Conservation (phyloP, 92 coral and sea anemone species). For the Porites rus region DNA sequence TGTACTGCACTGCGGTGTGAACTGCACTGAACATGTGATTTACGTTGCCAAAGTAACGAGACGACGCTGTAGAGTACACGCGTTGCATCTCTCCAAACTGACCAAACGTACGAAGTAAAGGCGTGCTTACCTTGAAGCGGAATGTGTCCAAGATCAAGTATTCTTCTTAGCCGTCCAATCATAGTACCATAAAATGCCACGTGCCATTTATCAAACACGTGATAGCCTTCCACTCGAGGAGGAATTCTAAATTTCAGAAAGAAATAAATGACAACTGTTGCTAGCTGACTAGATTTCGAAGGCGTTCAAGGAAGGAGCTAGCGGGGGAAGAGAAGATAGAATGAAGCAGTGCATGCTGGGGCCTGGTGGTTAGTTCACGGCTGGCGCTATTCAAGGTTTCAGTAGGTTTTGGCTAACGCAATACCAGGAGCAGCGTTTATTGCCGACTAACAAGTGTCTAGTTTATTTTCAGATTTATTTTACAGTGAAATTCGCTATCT, state of each 20-base stretch:
- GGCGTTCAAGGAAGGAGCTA: not conserved
- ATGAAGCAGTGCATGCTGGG: too few species aligned
- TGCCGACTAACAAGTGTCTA: too few species aligned
- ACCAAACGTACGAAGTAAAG: not conserved
- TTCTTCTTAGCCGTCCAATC: conserved; percentile 91
- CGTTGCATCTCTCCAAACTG: not conserved
- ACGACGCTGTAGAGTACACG: not conserved
- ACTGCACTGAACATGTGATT: too few species aligned
- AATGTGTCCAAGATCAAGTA: conserved; percentile 91
- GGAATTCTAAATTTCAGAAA: conserved; percentile 75
- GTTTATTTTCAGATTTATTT: too few species aligned
- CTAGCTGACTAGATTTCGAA: not conserved
- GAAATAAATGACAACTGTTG: not conserved
- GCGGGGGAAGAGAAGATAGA: too few species aligned
- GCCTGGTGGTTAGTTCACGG: too few species aligned
- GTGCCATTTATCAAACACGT: conserved; percentile 85
- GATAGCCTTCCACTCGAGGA: conserved; percentile 76
- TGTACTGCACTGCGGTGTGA: too few species aligned
- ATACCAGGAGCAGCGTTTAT: too few species aligned
- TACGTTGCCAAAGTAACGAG: not conserved
- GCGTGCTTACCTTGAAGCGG: conserved; percentile 73
- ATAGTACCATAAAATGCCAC: conserved; percentile 90
- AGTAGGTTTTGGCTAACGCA: too few species aligned
- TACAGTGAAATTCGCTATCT: too few species aligned
- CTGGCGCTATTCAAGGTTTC: too few species aligned